Evolutionary conservation across 2,888 invertebrate genomes (phyloP), one percentile per base, ranked within the genome.

Genomic region (Schizaphis graminum): DNA sequence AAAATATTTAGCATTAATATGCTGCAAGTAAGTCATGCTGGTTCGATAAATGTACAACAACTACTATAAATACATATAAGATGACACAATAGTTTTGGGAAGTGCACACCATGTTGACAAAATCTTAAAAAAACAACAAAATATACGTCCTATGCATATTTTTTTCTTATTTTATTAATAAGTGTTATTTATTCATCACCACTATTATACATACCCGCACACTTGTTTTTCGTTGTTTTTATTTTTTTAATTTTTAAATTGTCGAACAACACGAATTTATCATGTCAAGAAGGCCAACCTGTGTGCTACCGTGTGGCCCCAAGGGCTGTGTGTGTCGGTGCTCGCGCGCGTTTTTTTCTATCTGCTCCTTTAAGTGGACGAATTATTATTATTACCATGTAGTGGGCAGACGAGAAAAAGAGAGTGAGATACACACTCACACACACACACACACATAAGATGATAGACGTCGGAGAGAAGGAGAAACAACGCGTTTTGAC

Each of bases 271-370:
- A 89, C 88, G 93, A 93, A 89, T 93, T 89, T 84, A 77, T 93
- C 93, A 93, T 84, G 77, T 89, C 89, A 44, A 89, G 93, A 93
- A 93, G 93, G 77, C 93, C 93, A 89, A 89, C 93, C 88, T 88
- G 92, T 93, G 93, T 89, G 93, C 93, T 93, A 93, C 93, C 88
- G 93, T 93, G 88, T 88, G 93, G 93, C 93, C 93, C 56, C 77
- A 93, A 93, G 93, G 93, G 88, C 67, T 56, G 89, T 53, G 77
- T 77, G 91, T 86, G 91, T 57, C 91, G 91, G 85, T 91, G 91
- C 56, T 53, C 53, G 84, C 56, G 91, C 91, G 85, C 44, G 91
- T 57, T 44, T 85, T 85, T 49, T 91, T 77, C 77, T 47, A 44
- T 44, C 61, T 44, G 21, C 47, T 47, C 86, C 47, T 86, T 86